A percentile compares a stretch with the other conserved stretches of the same genome.
phyloP scores from a whole-genome alignment of 2,797 vertebrate genomes.

The Propithecus perrieri region DNA sequence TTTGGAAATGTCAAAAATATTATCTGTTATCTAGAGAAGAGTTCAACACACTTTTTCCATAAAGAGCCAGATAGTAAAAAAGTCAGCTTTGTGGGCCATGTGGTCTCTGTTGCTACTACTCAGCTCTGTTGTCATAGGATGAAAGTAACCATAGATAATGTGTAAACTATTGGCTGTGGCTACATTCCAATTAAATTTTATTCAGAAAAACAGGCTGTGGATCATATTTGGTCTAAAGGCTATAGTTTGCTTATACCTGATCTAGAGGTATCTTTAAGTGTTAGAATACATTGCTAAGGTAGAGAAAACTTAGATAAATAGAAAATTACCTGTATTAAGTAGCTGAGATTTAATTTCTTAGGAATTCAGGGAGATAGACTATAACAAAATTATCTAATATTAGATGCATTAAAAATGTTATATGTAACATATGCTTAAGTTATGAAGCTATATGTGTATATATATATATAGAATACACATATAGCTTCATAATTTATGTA shows the following conservation, averaged over 20 bases:
- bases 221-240: neutral
- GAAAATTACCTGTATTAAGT: neutral
- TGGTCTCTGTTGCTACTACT: neutral
- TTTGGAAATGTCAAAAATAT: slow-evolving; percentile 16
- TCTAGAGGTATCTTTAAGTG: neutral
- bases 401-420: neutral
- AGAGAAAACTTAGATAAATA: neutral
- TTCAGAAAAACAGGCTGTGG: neutral
- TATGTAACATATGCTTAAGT: neutral
- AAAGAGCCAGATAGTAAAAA: neutral
- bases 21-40: neutral
- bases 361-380: neutral
- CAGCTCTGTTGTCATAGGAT: neutral
- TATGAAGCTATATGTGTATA: too few species aligned
- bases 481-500: too few species aligned
- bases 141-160: neutral
- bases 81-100: neutral
- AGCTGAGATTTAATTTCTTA: neutral
- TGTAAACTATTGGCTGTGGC: neutral
- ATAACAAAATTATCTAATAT: neutral
- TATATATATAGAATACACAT: too few species aligned
- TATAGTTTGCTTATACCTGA: neutral
- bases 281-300: neutral
- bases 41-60: neutral
- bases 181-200: slow-evolving; percentile 1